Evolutionary conservation across 1,140 invertebrate species (phyloP), one percentile per base, ranked within the genome.

Genomic region (Diuraphis noxia): DNA sequence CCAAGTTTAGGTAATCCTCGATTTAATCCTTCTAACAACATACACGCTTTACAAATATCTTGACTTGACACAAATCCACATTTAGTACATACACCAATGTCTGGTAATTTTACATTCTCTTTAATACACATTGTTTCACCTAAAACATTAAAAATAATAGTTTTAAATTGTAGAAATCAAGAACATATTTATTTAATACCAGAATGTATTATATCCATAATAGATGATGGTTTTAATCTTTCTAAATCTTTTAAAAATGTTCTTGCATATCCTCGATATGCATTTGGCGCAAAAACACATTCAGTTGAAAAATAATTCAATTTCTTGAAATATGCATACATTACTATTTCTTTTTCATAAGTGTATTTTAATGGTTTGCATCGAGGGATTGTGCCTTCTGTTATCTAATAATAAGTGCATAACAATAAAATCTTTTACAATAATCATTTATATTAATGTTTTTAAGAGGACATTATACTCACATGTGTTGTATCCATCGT

Each of bases 261-360:
- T 93, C 99, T 95, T 8, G 98, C 98, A 95, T 99, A 96, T 3
- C 98, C 99, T 93, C 98, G 95, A 94, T 99, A 99, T 0, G 99
- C 98, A 95, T 99, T 99, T 36, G 99, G 99, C 30, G 99, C 97
- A 95, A 99, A 99, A 72, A 99, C 96, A 95, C 99, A 99, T 94
- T 99, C 99, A 0, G 99, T 99, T 21, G 98, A 99, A 94, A 99
- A 99, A 94, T 99, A 99, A 77, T 99, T 96, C n/a, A 99, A 94
- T 93, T 97, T 97, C 94, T 98, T 98, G 93, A 98, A 99, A 94
- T 99, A 98, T 4, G 98, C 98, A 95, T 99, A 99, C 98, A 99
- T 99, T 0, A 99, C 99, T 93, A 99, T 99, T 95, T 99, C 99
- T 94, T 99, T 99, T 94, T 99, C 99, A 94, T 99, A 99, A 8